Evolutionary conservation across 2,888 invertebrate genomes (phyloP).

Genomic region (Pseudococcus longispinus): DNA sequence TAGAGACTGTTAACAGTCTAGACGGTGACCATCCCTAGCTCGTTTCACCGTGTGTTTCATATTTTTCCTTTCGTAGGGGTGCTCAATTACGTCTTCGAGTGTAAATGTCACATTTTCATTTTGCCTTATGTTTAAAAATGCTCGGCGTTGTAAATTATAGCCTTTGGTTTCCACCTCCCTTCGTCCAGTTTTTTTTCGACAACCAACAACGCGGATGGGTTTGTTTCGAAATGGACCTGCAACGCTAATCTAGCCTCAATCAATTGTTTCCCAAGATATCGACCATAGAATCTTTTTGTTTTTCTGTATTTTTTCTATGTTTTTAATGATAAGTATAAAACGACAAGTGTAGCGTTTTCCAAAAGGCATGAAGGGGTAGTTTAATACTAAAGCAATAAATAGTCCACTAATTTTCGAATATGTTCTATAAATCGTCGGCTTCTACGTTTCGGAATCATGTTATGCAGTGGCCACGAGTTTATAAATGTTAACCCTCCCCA

Average conservation of each 20-base stretch:
- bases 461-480: background rate
- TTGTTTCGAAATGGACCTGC: background rate
- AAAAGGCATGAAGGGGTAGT: background rate
- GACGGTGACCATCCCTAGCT: slow-evolving; percentile 56
- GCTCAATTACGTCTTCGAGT: slow-evolving; percentile 53
- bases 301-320: background rate
- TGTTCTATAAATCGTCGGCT: background rate
- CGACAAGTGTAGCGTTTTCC: background rate
- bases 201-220: background rate
- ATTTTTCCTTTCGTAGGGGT: slow-evolving; percentile 43
- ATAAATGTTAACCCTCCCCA: background rate
- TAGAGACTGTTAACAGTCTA: slow-evolving; percentile 52
- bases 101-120: slow-evolving; percentile 30
- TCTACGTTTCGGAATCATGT: background rate
- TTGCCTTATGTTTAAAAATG: slow-evolving; percentile 31
- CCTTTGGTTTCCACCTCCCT: background rate
- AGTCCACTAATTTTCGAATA: background rate
- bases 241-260: background rate
- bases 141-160: background rate
- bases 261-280: slow-evolving; percentile 2
- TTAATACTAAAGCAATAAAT: background rate
- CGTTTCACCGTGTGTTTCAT: slow-evolving; percentile 25
- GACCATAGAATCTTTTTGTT: background rate
- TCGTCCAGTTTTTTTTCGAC: background rate
- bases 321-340: background rate